Percentiles rank a stretch among this genome's conserved stretches.
Evolutionary conservation across 2,113 vertebrate species (phyloP).

Genomic region (Copsychus sechellarum): DNA sequence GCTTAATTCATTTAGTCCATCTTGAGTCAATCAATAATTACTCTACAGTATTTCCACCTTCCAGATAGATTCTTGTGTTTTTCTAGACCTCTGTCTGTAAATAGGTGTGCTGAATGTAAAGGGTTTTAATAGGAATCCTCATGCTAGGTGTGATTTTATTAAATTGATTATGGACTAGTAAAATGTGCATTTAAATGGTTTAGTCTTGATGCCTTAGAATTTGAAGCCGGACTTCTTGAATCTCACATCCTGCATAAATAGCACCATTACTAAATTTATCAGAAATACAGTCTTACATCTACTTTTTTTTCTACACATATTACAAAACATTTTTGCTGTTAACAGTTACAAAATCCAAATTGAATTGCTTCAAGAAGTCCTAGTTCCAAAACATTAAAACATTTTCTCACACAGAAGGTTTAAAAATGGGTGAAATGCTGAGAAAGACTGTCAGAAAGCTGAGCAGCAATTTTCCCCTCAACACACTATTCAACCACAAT

Average conservation of each 20-base stretch:
- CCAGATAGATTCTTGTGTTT: background rate
- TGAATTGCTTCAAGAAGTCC: background rate
- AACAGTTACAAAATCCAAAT: background rate
- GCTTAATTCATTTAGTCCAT: background rate
- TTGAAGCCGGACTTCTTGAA: rapidly evolving
- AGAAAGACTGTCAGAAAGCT: background rate
- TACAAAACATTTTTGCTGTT: background rate
- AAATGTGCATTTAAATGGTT: background rate
- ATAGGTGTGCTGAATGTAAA: background rate
- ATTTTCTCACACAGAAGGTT: background rate
- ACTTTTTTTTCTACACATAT: background rate
- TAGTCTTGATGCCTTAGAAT: background rate
- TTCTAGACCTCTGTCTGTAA: background rate
- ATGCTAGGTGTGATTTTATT: background rate
- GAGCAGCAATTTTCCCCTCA: background rate
- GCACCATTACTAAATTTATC: background rate
- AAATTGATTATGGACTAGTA: background rate
- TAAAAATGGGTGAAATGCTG: background rate
- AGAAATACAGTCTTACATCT: background rate
- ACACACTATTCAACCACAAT: background rate
- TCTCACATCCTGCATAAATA: background rate
- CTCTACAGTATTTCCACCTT: background rate
- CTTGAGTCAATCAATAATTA: background rate
- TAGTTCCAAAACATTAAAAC: background rate
- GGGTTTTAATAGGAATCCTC: background rate